Evolutionary conservation across 2,797 vertebrate species (phyloP), one percentile per base, ranked within the genome.

Genomic region (Thunnus albacares): DNA sequence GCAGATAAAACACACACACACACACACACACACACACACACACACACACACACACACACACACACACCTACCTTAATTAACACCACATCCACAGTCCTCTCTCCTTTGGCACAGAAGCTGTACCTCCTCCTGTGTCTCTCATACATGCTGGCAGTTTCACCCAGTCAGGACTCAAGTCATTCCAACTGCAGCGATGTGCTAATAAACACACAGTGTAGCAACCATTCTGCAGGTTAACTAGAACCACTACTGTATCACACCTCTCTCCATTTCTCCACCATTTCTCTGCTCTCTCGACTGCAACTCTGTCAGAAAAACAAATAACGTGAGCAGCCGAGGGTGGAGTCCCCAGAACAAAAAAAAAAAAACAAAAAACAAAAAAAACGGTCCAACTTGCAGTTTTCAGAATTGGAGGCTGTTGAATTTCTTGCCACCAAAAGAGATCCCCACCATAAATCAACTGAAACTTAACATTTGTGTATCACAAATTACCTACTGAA

Each of bases 71-170:
- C 97, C 97, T 98, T 98, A 69, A 98, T 92, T 72, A 98, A 85
- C 62, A 98, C 96, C 88, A 98, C 97, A 66, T 97, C 97, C 81
- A 97, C 96, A 5, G 96, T 89, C 75, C 96, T 96, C 92, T 97
- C 96, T 75, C 95, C 96, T 82, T 95, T 97, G 89, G 97, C 95
- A 60, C 96, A 98, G 80, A 98, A 95, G 90, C 97, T 98, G 87
- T 98, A 98, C 74, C 96, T 96, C 86, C 97, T 93, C 91, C 93
- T 97, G 93, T 98, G 96, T 77, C 97, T 95, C 47, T 98, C 97
- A 12, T 98, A 98, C 97, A 98, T 98, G 85, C 86, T 94, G 94
- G 78, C 87, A 88, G 60, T 26, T 55, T 35, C 26, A 75, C 57
- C 7, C 0, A 35, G 28, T 77, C 18, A 51, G 47, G 18, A 20